A percentile compares a stretch with the other conserved stretches of the same genome.
phyloP scores from a whole-genome alignment of 2,888 invertebrate species.

The Conomelus anceps region DNA sequence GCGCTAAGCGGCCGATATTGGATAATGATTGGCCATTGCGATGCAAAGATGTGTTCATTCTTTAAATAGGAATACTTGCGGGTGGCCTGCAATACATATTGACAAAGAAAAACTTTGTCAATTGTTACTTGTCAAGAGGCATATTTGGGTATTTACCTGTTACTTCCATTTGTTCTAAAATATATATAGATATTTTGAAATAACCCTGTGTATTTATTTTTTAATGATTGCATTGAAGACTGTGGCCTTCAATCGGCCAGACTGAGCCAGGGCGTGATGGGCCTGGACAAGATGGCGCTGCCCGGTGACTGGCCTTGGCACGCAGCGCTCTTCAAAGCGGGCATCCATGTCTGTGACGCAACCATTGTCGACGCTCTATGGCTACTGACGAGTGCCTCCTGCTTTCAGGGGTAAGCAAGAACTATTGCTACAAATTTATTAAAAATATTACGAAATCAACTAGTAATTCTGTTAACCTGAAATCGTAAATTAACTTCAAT shows the following conservation, averaged over 20 bases:
- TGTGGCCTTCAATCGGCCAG: constrained; percentile 62
- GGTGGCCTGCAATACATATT: no score
- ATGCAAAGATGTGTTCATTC: no score
- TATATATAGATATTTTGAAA: constrained; percentile 8
- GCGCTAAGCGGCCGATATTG: no score
- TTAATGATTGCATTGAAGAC: constrained; percentile 43
- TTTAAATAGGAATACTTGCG: no score
- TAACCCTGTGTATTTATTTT: neutral
- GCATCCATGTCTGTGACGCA: constrained; percentile 83
- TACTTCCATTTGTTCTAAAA: no score
- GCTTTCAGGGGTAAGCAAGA: constrained; percentile 57
- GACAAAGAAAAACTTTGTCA: no score
- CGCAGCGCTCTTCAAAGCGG: constrained; percentile 71
- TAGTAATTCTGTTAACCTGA: no score
- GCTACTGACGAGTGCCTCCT: constrained; percentile 80
- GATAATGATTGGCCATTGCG: no score
- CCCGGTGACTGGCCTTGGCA: constrained; percentile 94
- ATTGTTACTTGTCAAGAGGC: no score
- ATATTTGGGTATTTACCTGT: no score
- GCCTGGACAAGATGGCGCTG: constrained; percentile 62
- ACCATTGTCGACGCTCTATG: constrained; percentile 73
- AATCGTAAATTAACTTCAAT: no score
- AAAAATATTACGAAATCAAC: no score
- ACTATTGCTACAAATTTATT: neutral
- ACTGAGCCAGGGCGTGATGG: constrained; percentile 41